Conservation (phyloP, 2,113 vertebrate genomes). For the Toxotes chatareus region DNA sequence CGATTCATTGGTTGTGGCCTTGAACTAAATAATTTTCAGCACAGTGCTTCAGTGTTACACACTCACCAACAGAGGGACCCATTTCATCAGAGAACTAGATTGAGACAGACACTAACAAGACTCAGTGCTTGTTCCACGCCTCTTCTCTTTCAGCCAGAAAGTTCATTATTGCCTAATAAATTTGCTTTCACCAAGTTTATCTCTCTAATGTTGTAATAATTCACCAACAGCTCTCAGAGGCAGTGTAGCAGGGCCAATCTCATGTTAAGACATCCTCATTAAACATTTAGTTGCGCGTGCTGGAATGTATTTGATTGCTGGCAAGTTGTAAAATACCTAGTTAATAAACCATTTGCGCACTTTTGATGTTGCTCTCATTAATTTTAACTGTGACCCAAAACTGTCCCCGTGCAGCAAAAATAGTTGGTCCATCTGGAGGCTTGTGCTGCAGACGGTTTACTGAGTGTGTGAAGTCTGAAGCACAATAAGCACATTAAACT, state of each 20-base stretch:
- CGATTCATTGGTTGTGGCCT: not conserved
- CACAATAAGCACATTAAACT: not conserved
- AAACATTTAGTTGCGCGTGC: conserved; percentile 21
- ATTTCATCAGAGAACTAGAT: conserved; percentile 35
- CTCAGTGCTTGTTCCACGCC: conserved; percentile 1
- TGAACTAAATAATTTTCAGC: not conserved
- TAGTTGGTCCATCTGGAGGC: conserved; percentile 24
- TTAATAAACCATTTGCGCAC: conserved; percentile 45
- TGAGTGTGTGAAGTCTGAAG: not conserved
- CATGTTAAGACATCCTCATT: conserved; percentile 32
- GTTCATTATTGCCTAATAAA: conserved; percentile 38
- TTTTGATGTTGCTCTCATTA: conserved; percentile 29
- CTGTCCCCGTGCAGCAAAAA: conserved; percentile 3
- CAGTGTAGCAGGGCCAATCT: not conserved
- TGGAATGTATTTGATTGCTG: not conserved
- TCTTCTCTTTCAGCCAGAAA: not conserved
- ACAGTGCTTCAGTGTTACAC: not conserved
- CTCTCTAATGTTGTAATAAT: conserved; percentile 31
- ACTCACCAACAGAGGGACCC: conserved; percentile 50
- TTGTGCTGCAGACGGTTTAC: not conserved
- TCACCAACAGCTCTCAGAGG: conserved; percentile 8
- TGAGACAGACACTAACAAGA: not conserved
- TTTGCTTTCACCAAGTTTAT: conserved; percentile 22
- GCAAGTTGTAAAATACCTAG: conserved; percentile 30
- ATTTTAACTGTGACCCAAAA: conserved; percentile 43